Percentiles rank a stretch among this genome's conserved stretches.
These are phyloP conservation scores for Drosophila kepulauana DNA, from an alignment of 1,140 invertebrate species.

Conservation along the genomic window DNA sequence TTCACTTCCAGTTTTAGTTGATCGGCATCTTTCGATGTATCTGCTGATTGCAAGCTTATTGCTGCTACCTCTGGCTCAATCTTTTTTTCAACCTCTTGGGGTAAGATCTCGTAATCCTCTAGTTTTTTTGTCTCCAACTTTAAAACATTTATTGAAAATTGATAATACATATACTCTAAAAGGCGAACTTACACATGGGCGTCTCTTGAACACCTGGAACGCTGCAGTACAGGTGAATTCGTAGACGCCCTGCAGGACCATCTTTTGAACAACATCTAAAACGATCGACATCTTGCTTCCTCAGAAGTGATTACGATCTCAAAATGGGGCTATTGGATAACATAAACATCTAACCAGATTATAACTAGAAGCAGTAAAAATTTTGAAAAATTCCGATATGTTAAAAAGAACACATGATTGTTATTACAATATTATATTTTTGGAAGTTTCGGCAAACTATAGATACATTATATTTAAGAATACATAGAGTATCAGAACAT, in stretches of 20 bases:
- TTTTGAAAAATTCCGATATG: neutral
- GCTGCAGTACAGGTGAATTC: conserved; percentile 47
- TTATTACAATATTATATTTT: neutral
- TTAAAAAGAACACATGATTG: neutral
- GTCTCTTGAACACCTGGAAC: conserved; percentile 27
- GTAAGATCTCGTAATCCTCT: neutral
- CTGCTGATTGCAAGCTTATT: neutral
- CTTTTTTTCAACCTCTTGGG: neutral
- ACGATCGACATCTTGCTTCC: conserved; percentile 58
- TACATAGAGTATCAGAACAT: no score
- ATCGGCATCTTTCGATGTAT: neutral
- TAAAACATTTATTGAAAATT: neutral
- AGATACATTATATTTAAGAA: no score
- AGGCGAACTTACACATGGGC: conserved; percentile 30
- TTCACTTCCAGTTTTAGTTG: neutral
- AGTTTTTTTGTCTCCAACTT: conserved; percentile 5
- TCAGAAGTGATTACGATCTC: conserved; percentile 2
- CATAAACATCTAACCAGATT: conserved; percentile 11
- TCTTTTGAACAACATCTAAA: conserved; percentile 59
- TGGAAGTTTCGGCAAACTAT: neutral
- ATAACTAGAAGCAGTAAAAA: neutral
- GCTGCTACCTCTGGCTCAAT: neutral
- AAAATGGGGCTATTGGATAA: conserved; percentile 15
- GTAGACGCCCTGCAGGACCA: conserved; percentile 54
- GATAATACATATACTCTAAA: neutral